These are phyloP conservation scores for Troides aeacus DNA, from an alignment of 2,888 invertebrate species.

Conservation along the genomic window DNA sequence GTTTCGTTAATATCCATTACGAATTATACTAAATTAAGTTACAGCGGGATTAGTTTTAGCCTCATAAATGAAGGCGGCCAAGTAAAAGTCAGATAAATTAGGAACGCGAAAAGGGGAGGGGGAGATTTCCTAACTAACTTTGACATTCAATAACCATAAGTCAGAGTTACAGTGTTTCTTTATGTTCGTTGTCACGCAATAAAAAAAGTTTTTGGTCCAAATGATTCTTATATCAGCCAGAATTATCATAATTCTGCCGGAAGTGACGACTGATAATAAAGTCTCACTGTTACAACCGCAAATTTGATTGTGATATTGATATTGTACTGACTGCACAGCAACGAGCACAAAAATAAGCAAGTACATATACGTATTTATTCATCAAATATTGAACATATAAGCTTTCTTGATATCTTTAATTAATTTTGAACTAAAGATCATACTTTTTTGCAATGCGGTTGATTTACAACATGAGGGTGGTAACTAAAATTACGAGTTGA, in stretches of 20 bases:
- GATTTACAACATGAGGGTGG: no score
- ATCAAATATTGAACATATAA: no score
- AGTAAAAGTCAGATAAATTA: slow-evolving; percentile 26
- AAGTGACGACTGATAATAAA: no score
- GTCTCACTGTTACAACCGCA: no score
- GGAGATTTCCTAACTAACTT: slow-evolving; percentile 32
- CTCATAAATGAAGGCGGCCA: slow-evolving; percentile 25
- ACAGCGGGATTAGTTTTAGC: slow-evolving; percentile 31
- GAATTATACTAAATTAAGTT: slow-evolving; percentile 35
- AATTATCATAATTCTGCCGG: not conserved
- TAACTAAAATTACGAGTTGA: no score
- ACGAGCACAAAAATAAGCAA: no score
- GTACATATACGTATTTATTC: no score
- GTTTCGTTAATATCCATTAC: slow-evolving; percentile 34
- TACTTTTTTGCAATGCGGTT: no score
- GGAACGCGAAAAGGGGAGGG: slow-evolving; percentile 21
- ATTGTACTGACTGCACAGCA: no score
- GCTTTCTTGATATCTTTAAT: no score
- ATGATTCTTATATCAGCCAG: not conserved
- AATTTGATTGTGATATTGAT: no score
- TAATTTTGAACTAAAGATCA: no score
- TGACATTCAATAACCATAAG: slow-evolving; percentile 33
- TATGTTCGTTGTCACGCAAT: slow-evolving; percentile 6
- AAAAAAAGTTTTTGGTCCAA: not conserved
- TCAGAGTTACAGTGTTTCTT: slow-evolving; percentile 6